Evolutionary conservation across 1,140 invertebrate genomes (phyloP).

Genomic region (Bombus sylvicola): DNA sequence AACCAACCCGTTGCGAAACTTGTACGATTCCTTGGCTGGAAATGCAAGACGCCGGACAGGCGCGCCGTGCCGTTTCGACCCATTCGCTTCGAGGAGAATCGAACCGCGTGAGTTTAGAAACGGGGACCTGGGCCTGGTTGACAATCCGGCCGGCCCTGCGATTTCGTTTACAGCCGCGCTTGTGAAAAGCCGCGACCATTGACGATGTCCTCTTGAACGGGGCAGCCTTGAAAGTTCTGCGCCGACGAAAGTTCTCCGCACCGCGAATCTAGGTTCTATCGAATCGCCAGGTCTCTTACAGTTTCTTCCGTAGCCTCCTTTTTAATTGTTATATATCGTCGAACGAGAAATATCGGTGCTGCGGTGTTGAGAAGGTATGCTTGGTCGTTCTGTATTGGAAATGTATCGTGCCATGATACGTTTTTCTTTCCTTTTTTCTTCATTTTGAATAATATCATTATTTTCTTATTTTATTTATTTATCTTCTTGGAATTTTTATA

Average conservation of each 20-base stretch:
- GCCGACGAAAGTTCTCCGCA: neutral
- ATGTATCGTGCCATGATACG: too few species aligned
- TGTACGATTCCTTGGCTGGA: slow-evolving; percentile 20
- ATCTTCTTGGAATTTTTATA: too few species aligned
- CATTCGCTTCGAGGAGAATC: neutral
- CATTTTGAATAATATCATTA: neutral
- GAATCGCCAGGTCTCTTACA: neutral
- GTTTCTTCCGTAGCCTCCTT: slow-evolving; percentile 3
- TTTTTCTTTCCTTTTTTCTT: neutral
- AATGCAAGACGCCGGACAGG: slow-evolving; percentile 14
- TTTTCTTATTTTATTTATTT: too few species aligned
- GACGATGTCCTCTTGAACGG: neutral
- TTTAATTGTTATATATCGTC: neutral
- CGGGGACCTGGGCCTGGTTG: neutral
- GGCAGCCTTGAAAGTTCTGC: neutral
- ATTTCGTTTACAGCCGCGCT: neutral
- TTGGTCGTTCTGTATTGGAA: too few species aligned
- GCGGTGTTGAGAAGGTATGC: too few species aligned
- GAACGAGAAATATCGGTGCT: neutral
- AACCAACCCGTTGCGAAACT: slow-evolving; percentile 48
- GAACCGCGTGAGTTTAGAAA: neutral
- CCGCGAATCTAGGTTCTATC: slow-evolving; percentile 9
- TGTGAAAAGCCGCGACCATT: neutral
- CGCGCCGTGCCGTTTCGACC: neutral
- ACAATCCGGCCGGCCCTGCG: neutral